phyloP scores from a whole-genome alignment of 2,888 invertebrate species.

The Tenthredo distinguenda region DNA sequence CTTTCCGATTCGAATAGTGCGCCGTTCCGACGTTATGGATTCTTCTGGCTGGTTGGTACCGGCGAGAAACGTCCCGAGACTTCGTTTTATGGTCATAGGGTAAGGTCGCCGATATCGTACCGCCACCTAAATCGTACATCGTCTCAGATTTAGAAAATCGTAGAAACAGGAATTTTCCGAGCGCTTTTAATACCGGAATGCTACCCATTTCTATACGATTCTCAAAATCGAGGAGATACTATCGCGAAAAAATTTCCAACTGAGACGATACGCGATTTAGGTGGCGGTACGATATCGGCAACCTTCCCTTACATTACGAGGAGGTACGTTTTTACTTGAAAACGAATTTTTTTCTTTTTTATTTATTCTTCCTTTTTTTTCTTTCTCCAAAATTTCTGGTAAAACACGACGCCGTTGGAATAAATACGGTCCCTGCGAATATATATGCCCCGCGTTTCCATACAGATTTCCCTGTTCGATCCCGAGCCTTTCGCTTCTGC shows the following conservation, averaged over 20 bases:
- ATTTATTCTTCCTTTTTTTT: background rate
- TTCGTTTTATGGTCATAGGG: background rate
- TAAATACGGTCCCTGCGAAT: background rate
- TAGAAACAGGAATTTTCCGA: no score
- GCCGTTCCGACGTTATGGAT: background rate
- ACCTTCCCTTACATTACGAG: background rate
- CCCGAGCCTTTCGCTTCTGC: background rate
- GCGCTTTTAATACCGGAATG: no score
- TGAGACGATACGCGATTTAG: no score
- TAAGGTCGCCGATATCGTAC: no score
- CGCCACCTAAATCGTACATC: no score
- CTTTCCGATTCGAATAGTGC: slow-evolving; percentile 26
- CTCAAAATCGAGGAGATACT: no score
- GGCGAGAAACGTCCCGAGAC: background rate
- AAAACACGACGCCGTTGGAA: background rate
- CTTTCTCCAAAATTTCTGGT: background rate
- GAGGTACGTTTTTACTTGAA: background rate
- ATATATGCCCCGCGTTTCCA: background rate
- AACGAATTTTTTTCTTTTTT: background rate
- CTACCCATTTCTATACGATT: no score
- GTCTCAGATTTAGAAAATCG: no score
- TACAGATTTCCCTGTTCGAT: background rate
- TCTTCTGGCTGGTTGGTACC: background rate
- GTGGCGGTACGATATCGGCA: no score
- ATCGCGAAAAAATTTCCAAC: no score